Base-by-base conservation (phyloP, 2,113 vertebrate species). In the Pachycephala philippinensis region DNA sequence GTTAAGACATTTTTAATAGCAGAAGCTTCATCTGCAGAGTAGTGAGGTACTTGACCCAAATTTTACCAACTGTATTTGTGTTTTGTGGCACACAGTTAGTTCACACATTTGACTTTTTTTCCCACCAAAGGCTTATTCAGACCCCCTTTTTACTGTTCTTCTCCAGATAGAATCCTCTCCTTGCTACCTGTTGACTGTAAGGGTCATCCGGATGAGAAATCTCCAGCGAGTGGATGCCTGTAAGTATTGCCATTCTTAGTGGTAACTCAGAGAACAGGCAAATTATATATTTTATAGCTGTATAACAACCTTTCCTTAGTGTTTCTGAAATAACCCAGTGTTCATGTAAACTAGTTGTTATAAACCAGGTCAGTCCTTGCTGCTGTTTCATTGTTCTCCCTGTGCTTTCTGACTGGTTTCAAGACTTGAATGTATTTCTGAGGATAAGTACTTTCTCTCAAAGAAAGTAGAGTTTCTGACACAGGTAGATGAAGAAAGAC, bases 201-300 rank as follows among this genome's bases (percentile, higher is more conserved):
- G 94, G 84, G 35, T 98, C 79, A 98, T 98, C 49, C 82, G 96
- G 30, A 98, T 98, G 98, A 98, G 49, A 70, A 98, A 98, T 9
- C 59, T 98, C 61, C 97, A 96, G 23, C 89, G 91, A 76, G 97
- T 95, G 45, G 98, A 98, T 11, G 6, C 53, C 9, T 35, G 98
- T 98, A 86, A 98, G 98, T 98, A 33, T 37, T 28, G 40, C 40
- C n/a, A 28, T 42, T 44, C 15, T 24, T 59, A 66, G 44, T 40
- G 31, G 27, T 45, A 27, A 57, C 40, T 71, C 59, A 64, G n/a
- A 7, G 11, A 71, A 77, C 7, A 24, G 14, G 18, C 8, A 33
- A 37, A 79, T 64, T 6, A 13, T 57, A 53, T 64, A 0, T 52
- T 93, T 56, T n/a, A 27, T 52, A 86, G 21, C 27, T 35, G 3